phyloP scores from a whole-genome alignment of 2,888 invertebrate genomes.

The Zeuzera pyrina region DNA sequence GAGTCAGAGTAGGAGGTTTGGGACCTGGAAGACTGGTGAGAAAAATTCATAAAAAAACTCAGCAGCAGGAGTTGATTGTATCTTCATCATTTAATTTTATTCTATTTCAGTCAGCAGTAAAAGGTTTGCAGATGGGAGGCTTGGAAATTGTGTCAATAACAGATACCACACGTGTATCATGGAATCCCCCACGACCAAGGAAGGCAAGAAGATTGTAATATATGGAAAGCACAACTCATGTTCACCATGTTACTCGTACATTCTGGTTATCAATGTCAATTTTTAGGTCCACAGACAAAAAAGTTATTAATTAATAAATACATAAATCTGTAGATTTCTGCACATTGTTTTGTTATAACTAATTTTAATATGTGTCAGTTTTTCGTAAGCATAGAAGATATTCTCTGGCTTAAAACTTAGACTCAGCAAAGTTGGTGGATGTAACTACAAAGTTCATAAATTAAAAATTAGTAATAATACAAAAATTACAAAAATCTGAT shows the following conservation, averaged over 20 bases:
- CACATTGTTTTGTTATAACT: not conserved
- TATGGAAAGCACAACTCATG: slow-evolving; percentile 12
- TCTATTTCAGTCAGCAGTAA: slow-evolving; percentile 85
- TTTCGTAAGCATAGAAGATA: too few species aligned
- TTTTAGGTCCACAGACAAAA: slow-evolving; percentile 5
- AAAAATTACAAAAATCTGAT: too few species aligned
- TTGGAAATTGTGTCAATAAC: slow-evolving; percentile 92
- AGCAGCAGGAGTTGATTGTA: not conserved
- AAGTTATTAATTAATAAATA: slow-evolving; percentile 2
- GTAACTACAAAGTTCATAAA: too few species aligned
- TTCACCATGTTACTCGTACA: slow-evolving; percentile 3
- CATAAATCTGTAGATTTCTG: slow-evolving; percentile 12
- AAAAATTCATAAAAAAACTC: slow-evolving; percentile 7
- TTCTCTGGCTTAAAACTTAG: too few species aligned
- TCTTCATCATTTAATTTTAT: slow-evolving; percentile 9
- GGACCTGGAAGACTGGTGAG: slow-evolving; percentile 93
- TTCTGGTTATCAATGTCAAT: slow-evolving; percentile 7
- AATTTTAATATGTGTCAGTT: not conserved
- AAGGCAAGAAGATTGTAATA: slow-evolving; percentile 87
- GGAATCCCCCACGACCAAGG: slow-evolving; percentile 86
- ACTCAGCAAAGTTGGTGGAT: too few species aligned
- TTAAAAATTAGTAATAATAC: too few species aligned
- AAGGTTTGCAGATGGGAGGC: slow-evolving; percentile 94
- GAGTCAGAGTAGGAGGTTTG: slow-evolving; percentile 85
- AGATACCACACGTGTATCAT: slow-evolving; percentile 90